Base-by-base conservation (phyloP, 1,140 invertebrate species). In the Drosophila nebulosa region DNA sequence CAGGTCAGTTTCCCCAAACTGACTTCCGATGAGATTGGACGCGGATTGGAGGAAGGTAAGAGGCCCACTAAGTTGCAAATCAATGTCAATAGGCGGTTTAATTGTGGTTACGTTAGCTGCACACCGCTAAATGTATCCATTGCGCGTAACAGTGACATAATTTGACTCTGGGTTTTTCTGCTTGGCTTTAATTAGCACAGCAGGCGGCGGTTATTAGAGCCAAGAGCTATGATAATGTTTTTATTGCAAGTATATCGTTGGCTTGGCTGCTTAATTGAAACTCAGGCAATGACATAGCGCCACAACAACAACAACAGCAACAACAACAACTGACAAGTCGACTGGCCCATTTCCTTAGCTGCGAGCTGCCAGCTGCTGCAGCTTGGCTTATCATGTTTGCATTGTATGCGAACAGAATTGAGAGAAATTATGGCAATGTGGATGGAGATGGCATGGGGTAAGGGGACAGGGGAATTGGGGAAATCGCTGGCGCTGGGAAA, bases 1-100 rank as follows among this genome's bases (percentile, higher is more conserved):
- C 95, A 96, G 80, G 92, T 97, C 39, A 94, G 94, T 18, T 92
- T 96, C 60, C 96, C 96, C 0, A 95, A 95, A 88, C 92, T 96
- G 4, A 92, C 93, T 1, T 93, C 94, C 1, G 92, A 93, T n/a
- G 95, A 96, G 59, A 90, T 96, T 1, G 94, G 94, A 68, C 92
- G 94, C 22, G 94, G 94, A 6, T 90, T 96, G 22, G 96, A 96
- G 91, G 96, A 96, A 94, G 96, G 95, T 95, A 92, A 93, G 90
- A 42, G n/a, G n/a, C n/a, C 10, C 16, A 46, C 57, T 70, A 24
- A 55, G 18, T 51, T 16, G 32, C 18, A 32, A n/a, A 39, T 73
- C 69, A 73, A 61, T 73, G 73, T 73, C 70, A 27, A 69, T 27
- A 70, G 70, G 62, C 63, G 63, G 50, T 63, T 46, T 85, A 77